Evolutionary conservation across 2,888 invertebrate species (phyloP).

Genomic region (Hypomecis atomaria): DNA sequence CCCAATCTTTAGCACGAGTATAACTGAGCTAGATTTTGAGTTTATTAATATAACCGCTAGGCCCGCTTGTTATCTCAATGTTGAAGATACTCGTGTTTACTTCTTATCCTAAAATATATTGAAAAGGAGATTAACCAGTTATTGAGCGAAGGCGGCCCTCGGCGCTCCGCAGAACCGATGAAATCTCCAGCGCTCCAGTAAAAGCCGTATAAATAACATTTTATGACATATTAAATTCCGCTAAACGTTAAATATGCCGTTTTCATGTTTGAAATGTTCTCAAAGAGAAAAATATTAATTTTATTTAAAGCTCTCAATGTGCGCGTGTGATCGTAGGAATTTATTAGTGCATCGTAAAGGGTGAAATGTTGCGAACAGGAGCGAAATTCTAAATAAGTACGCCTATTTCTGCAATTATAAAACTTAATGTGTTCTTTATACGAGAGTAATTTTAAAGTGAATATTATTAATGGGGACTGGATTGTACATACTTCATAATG

Average conservation of each 20-base stretch:
- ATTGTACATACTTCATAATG: too few relatives aligned
- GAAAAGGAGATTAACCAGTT: constrained; percentile 58
- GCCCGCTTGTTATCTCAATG: constrained; percentile 17
- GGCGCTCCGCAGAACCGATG: constrained; percentile 51
- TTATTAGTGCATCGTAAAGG: constrained; percentile 26
- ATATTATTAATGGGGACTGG: not conserved
- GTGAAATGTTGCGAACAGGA: constrained; percentile 8
- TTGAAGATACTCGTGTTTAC: constrained; percentile 24
- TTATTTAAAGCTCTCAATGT: constrained; percentile 37
- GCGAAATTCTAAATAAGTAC: constrained; percentile 5
- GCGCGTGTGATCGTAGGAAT: constrained; percentile 28
- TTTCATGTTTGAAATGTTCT: constrained; percentile 68
- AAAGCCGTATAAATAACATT: constrained; percentile 76
- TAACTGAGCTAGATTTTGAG: constrained; percentile 2
- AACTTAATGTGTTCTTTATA: not conserved
- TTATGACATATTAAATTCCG: constrained; percentile 79
- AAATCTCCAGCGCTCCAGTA: constrained; percentile 67
- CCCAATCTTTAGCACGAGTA: not conserved
- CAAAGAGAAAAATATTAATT: constrained; percentile 62
- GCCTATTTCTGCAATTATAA: constrained; percentile 1
- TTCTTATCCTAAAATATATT: constrained; percentile 47
- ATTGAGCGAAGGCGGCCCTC: constrained; percentile 46
- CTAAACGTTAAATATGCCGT: constrained; percentile 77
- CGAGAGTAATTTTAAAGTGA: not conserved
- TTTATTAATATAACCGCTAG: constrained; percentile 17